Base-by-base conservation (phyloP, 2,888 invertebrate genomes). In the Quadriops clusia region DNA sequence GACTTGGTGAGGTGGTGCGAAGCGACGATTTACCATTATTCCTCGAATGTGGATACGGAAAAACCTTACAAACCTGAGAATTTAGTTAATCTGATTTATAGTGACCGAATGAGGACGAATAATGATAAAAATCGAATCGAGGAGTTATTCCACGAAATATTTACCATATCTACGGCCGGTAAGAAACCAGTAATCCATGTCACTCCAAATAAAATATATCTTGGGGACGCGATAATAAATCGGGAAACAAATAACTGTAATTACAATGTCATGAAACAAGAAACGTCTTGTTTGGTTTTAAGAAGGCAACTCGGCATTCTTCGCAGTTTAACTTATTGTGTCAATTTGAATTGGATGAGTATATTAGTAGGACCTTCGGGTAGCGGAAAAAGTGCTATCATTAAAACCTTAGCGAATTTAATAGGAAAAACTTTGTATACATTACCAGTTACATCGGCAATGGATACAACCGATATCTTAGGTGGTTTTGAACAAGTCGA, bases 401-500 rank as follows among this genome's bases (percentile, higher is more conserved):
- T 91, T 13, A 75, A 78, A 53, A 67, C 80, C 25, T 58, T 91
- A 34, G 79, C 93, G 0, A 70, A 74, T 46, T 56, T 94, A 30
- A 70, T 74, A 1, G 86, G 86, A 2, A 74, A 74, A 43, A 69
- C 73, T 34, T 64, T 94, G 23, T 71, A 74, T 44, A 74, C 81
- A 0, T 63, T 95, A 34, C 74, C 82, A 7, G 80, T 94, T 29
- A 91, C 87, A 46, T 82, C 89, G 16, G 81, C 87, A 17, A 93
- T 90, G 79, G 95, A 95, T 52, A 89, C 93, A 0, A 85, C 84
- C 1, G 94, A 95, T 55, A 74, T 95, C 29, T 67, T 95, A 2
- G 99, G 99, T 28, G 91, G 94, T 39, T 99, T 95, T 61, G 98
- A 99, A 67, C 98, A 99, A 77, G 77, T 79, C 48, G 80, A 81